Conservation (phyloP, 2,888 invertebrate genomes). For the Meloe dianella region DNA sequence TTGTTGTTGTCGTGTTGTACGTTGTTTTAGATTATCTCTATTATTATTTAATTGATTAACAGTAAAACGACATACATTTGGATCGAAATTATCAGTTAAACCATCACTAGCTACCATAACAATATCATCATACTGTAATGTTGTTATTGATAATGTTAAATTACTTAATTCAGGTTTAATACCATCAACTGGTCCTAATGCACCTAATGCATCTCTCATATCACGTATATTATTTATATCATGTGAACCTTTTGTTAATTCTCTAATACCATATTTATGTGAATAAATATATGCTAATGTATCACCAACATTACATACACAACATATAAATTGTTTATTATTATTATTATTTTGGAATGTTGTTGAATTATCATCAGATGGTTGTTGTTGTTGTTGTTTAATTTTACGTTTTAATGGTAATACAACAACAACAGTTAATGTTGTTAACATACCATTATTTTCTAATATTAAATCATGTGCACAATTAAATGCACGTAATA, state of each 20-base stretch:
- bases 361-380: background rate
- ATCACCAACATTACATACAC: conserved; percentile 89
- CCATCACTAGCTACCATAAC: conserved; percentile 90
- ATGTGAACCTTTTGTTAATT: conserved; percentile 83
- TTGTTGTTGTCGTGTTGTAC: conserved; percentile 8
- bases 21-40: conserved; percentile 16
- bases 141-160: conserved; percentile 82
- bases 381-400: conserved; percentile 23
- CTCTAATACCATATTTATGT: conserved; percentile 77
- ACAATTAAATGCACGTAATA: conserved; percentile 81
- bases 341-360: conserved; percentile 27
- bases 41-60: conserved; percentile 51
- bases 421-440: conserved; percentile 80
- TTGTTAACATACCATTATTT: conserved; percentile 82
- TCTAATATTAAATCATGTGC: conserved; percentile 85
- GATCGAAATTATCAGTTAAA: conserved; percentile 89
- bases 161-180: conserved; percentile 85
- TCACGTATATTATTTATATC: conserved; percentile 83
- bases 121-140: conserved; percentile 79
- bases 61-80: conserved; percentile 88
- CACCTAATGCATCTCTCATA: conserved; percentile 88
- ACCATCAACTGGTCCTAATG: conserved; percentile 86
- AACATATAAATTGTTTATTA: conserved; percentile 70
- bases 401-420: conserved; percentile 62
- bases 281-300: conserved; percentile 87